Percentiles rank a stretch among this genome's conserved stretches.
These are phyloP conservation scores for Paragorgia papillata DNA, from an alignment of 92 coral and sea anemone species.

Conservation along the genomic window DNA sequence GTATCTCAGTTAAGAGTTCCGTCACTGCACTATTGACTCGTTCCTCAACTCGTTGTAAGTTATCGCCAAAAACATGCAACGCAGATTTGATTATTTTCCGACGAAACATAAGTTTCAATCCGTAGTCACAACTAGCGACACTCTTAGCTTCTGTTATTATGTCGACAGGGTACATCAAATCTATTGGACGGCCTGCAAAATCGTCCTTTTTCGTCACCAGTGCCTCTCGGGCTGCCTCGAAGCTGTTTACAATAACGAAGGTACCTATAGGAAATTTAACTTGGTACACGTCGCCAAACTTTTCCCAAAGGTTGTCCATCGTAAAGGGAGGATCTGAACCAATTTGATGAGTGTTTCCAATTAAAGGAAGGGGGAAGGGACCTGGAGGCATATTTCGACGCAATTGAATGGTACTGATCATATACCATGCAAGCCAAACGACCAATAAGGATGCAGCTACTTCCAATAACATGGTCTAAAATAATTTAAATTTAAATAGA, in stretches of 20 bases:
- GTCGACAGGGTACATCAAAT: neutral
- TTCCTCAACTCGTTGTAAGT: neutral
- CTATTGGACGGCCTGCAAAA: conserved; percentile 57
- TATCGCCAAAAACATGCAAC: conserved; percentile 13
- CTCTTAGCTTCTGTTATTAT: neutral
- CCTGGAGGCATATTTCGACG: conserved; percentile 2
- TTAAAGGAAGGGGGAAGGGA: conserved; percentile 19
- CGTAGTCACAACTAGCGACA: conserved; percentile 7
- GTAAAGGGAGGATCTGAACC: neutral
- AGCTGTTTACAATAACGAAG: conserved; percentile 50
- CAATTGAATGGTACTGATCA: neutral
- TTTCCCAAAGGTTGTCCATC: conserved; percentile 42
- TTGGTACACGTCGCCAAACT: conserved; percentile 51
- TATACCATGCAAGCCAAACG: conserved; percentile 11
- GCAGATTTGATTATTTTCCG: conserved; percentile 1
- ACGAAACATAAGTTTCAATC: neutral
- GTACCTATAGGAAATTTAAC: conserved; percentile 54
- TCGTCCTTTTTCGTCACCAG: conserved; percentile 63
- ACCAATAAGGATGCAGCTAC: neutral
- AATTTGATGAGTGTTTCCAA: conserved; percentile 5
- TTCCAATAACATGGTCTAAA: conserved; percentile 12
- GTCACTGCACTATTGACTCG: neutral
- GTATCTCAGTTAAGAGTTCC: neutral
- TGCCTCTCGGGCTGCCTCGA: conserved; percentile 53
- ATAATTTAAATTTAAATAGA: no score